These are phyloP conservation scores for Canis aureus DNA, from an alignment of 2,113 vertebrate genomes.

Conservation along the genomic window DNA sequence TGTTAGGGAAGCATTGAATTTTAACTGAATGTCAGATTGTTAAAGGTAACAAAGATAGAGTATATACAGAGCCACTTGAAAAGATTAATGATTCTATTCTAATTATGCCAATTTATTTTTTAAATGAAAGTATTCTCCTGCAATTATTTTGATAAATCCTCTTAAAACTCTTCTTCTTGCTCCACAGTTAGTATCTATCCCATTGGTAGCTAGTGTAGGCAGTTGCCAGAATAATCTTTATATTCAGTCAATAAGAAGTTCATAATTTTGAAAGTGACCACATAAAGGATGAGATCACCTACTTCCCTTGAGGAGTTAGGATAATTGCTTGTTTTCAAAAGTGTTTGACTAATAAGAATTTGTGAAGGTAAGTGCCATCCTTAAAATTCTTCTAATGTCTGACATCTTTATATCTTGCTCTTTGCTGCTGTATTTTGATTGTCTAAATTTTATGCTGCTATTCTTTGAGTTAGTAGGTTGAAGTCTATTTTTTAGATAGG, in stretches of 20 bases:
- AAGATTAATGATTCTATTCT: constrained; percentile 80
- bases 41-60: constrained; percentile 80
- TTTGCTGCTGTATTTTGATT: constrained; percentile 51
- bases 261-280: constrained; percentile 39
- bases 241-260: constrained; percentile 45
- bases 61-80: constrained; percentile 65
- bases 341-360: not conserved
- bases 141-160: constrained; percentile 83
- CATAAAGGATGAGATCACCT: not conserved
- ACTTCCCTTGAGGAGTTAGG: not conserved
- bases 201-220: constrained; percentile 1
- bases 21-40: constrained; percentile 77
- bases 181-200: constrained; percentile 62
- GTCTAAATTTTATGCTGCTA: not conserved
- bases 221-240: constrained; percentile 52
- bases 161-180: constrained; percentile 61
- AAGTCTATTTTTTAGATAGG: constrained; percentile 24
- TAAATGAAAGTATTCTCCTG: constrained; percentile 77
- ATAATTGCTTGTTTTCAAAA: constrained; percentile 13
- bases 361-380: not conserved
- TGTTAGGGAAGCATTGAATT: constrained; percentile 69
- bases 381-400: not conserved
- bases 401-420: not conserved
- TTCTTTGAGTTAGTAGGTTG: not conserved
- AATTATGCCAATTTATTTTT: constrained; percentile 84